These are phyloP conservation scores for Lucilia cuprina DNA, from an alignment of 1,140 invertebrate species.

Conservation along the genomic window DNA sequence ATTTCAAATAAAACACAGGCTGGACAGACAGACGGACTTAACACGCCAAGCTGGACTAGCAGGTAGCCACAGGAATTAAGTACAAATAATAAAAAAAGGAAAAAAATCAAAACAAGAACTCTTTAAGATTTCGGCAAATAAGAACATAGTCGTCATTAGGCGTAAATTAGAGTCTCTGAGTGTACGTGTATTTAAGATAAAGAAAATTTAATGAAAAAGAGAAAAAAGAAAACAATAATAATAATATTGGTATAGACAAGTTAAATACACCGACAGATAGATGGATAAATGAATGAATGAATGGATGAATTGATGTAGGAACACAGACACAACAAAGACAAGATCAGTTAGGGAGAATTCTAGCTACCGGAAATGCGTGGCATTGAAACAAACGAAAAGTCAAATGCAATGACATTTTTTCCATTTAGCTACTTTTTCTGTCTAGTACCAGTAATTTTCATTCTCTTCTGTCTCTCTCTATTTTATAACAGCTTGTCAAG, in stretches of 20 bases:
- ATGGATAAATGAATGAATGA: no score
- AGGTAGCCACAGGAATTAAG: background rate
- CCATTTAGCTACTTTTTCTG: background rate
- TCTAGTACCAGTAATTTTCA: background rate
- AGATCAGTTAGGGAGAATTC: background rate
- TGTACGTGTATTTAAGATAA: background rate
- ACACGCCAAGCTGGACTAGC: background rate
- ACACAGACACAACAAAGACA: no score
- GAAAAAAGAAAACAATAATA: background rate
- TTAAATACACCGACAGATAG: no score
- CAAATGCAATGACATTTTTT: conserved; percentile 31
- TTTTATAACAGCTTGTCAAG: background rate
- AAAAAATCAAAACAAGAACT: background rate
- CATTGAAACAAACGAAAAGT: conserved; percentile 19
- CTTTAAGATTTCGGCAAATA: background rate
- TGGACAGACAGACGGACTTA: background rate
- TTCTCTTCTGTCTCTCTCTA: background rate
- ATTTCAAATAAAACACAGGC: background rate
- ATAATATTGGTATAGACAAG: background rate
- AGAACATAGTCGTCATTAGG: background rate
- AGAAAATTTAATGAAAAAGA: background rate
- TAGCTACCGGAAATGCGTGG: conserved; percentile 26
- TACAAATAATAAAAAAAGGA: background rate
- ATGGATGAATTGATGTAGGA: no score
- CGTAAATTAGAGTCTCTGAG: background rate